Base-by-base conservation (phyloP, 1,140 invertebrate species). In the Diorhabda carinulata region DNA sequence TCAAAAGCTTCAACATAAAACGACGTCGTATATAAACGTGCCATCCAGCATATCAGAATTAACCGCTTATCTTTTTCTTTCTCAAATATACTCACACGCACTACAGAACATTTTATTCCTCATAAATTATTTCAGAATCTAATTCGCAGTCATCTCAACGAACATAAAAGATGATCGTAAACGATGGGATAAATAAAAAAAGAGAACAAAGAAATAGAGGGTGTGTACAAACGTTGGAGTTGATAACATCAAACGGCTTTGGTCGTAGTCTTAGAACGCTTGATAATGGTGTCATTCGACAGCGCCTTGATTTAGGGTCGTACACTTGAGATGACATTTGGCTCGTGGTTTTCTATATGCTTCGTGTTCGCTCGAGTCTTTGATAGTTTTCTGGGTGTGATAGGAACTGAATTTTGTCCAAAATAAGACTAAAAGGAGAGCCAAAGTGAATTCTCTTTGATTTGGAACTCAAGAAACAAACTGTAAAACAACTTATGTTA, bases 201-300 rank as follows among this genome's bases (percentile, higher is more conserved):
- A 68, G 61, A 70, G 66, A 59, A 73, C 70, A 73, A 69, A 70
- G 66, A 60, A 68, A 65, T 52, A 57, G 71, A 72, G 71, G 69
- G 72, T 73, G 72, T 73, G 72, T 73, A 73, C 72, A 73, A 70
- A 68, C 72, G 63, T 71, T 45, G 69, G 61, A 73, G 66, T 73
- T 73, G 72, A 73, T 73, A 73, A 69, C 70, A 73, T 73, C 72
- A 71, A 73, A 73, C 62, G 70, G 67, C 66, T 66, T 68, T 71
- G 43, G 64, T 66, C 66, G 57, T 67, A 73, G 43, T 73, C 60
- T 64, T 71, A 56, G 69, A 69, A 70, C 66, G 68, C 67, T 69
- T 73, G 67, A 71, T 73, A 73, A 73, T 71, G 72, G 72, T 73
- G 72, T 73, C 72, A 68, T 73, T 73, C 72, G 72, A 73, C 72